Base-by-base conservation (phyloP, 2,888 invertebrate species). In the Thalpophila matura region DNA sequence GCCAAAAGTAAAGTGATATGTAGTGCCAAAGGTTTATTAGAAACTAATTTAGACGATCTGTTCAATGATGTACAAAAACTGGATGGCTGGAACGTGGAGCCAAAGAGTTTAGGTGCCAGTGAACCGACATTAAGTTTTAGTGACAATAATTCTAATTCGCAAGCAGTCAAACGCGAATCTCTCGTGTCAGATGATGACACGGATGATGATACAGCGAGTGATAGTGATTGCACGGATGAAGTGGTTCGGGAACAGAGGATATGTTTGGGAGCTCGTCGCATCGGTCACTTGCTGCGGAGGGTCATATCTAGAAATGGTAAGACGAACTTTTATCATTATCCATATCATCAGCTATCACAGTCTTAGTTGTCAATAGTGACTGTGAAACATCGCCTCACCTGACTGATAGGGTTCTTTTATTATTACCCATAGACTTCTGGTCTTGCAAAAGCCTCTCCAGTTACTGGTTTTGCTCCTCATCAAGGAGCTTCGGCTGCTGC, bases 1-100 rank as follows among this genome's bases (percentile, higher is more conserved):
- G 83, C 86, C 84, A 91, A 90, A 87, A 89, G 88, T 85, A 93
- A 91, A 91, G 95, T 95, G 91, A 93, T 94, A 91, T 90, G 92
- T 82, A 95, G 94, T 94, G 93, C 95, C 94, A 95, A 95, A 94
- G 95, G 95, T 90, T 90, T 95, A 88, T 89, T 95, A 93, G 95
- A 95, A 89, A 95, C 95, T 77, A 94, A 95, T 91, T 87, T 95
- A 88, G 95, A 95, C 80, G 95, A 94, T 83, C 83, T 95, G 75
- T 94, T 95, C 71, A 89, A 87, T 69, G 94, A 95, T 79, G 88
- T 88, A 67, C 86, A 89, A 65, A 89, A 86, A 74, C 66, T 86
- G 51, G 90, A 91, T 71, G 84, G 86, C 55, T 92, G 92, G 91
- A 84, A 79, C 50, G 84, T 81, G 49, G 91, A 92, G 79, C 85